A percentile compares a stretch with the other conserved stretches of the same genome.
Evolutionary conservation across 2,797 vertebrate species (phyloP).

Genomic region (Phrynocephalus guinanensis): DNA sequence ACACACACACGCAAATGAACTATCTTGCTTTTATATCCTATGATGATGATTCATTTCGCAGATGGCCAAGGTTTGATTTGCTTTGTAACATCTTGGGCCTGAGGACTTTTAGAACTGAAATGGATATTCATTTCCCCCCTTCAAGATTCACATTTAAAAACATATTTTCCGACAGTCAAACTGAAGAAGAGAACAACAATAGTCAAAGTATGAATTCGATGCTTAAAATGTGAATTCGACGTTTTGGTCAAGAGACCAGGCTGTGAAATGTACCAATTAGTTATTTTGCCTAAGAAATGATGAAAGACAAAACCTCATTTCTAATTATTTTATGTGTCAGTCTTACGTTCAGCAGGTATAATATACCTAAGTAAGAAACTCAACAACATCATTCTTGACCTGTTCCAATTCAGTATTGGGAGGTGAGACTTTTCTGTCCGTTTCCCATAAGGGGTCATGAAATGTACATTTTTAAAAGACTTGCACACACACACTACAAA

Average conservation of each 20-base stretch:
- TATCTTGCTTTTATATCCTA: conserved; percentile 69
- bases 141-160: neutral
- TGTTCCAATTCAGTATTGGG: neutral
- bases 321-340: neutral
- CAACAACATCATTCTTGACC: neutral
- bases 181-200: neutral
- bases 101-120: conserved; percentile 39
- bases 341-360: neutral
- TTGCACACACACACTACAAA: no score
- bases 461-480: no score
- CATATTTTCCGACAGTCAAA: neutral
- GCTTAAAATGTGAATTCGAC: no score
- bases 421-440: neutral
- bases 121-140: neutral
- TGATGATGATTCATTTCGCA: conserved; percentile 66
- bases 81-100: conserved; percentile 60
- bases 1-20: neutral
- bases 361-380: neutral
- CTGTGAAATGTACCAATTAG: neutral
- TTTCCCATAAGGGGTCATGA: no score
- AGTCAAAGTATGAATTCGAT: neutral
- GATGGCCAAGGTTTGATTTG: conserved; percentile 45
- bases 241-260: neutral
- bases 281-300: neutral
- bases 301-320: neutral